phyloP scores from a whole-genome alignment of 2,888 invertebrate genomes.

The Uloborus plumipes region DNA sequence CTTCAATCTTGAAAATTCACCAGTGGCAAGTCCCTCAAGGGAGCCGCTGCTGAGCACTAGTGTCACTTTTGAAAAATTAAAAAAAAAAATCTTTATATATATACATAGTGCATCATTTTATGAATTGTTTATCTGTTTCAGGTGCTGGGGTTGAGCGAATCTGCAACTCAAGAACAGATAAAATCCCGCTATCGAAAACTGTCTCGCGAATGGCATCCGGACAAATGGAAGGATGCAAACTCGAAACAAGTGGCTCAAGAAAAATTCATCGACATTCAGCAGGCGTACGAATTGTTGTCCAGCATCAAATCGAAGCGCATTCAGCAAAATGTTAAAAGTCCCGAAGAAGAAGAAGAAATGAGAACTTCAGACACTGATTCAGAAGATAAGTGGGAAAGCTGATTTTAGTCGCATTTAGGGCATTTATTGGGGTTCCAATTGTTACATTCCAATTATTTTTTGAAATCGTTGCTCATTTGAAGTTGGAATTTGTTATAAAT shows the following conservation, averaged over 20 bases:
- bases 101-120: no score
- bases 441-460: no score
- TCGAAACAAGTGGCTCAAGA: slow-evolving; percentile 82
- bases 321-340: slow-evolving; percentile 41
- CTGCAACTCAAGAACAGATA: slow-evolving; percentile 87
- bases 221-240: slow-evolving; percentile 84
- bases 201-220: slow-evolving; percentile 90
- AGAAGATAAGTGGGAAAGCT: background rate
- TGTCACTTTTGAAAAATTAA: no score
- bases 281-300: slow-evolving; percentile 83
- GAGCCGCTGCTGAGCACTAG: no score
- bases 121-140: slow-evolving; percentile 68
- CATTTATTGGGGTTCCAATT: no score
- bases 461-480: no score
- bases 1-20: no score
- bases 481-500: no score
- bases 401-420: no score
- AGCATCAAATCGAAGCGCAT: slow-evolving; percentile 57
- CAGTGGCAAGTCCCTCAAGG: no score
- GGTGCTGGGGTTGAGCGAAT: slow-evolving; percentile 83
- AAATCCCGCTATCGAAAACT: slow-evolving; percentile 84
- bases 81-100: no score
- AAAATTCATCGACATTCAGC: slow-evolving; percentile 91
- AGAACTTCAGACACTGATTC: background rate
- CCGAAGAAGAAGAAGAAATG: slow-evolving; percentile 6